phyloP scores from a whole-genome alignment of 2,888 invertebrate genomes.

The Melipona beecheii region DNA sequence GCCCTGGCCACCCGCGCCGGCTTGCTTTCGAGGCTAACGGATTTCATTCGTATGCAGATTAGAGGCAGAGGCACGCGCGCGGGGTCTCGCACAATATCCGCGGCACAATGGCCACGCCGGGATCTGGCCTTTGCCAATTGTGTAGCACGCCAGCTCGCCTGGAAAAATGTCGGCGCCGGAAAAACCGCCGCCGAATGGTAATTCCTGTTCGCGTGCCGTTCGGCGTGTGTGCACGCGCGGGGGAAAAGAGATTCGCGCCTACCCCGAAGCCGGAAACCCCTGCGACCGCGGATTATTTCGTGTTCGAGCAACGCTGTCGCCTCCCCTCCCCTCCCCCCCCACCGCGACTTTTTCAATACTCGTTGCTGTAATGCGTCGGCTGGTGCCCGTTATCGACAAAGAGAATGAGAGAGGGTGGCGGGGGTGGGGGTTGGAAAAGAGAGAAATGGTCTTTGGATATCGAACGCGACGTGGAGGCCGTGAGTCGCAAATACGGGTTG shows the following conservation, averaged over 20 bases:
- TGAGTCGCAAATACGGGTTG: too few species aligned
- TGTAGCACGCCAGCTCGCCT: slow-evolving; percentile 32
- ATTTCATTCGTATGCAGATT: slow-evolving; percentile 65
- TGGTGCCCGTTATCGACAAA: not conserved
- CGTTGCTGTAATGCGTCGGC: not conserved
- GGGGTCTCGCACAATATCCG: slow-evolving; percentile 9
- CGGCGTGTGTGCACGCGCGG: slow-evolving; percentile 3
- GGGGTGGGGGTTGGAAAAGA: too few species aligned
- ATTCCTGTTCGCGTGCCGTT: slow-evolving; percentile 22
- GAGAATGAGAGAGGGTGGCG: not conserved
- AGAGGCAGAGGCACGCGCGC: slow-evolving; percentile 15
- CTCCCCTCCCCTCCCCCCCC: not conserved
- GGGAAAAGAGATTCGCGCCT: slow-evolving; percentile 8
- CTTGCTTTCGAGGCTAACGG: slow-evolving; percentile 41
- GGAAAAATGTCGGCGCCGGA: slow-evolving; percentile 40
- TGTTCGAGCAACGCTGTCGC: too few species aligned
- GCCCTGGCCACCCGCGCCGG: not conserved
- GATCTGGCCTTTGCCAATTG: slow-evolving; percentile 42
- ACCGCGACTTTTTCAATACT: not conserved
- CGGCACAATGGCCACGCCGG: slow-evolving; percentile 33
- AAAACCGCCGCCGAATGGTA: slow-evolving; percentile 36
- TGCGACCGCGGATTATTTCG: slow-evolving; percentile 14
- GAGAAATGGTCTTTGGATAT: too few species aligned
- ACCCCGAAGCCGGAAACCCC: not conserved
- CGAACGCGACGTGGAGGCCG: too few species aligned